Conservation (phyloP, 2,888 invertebrate genomes). For the Ptychoptera contaminata region DNA sequence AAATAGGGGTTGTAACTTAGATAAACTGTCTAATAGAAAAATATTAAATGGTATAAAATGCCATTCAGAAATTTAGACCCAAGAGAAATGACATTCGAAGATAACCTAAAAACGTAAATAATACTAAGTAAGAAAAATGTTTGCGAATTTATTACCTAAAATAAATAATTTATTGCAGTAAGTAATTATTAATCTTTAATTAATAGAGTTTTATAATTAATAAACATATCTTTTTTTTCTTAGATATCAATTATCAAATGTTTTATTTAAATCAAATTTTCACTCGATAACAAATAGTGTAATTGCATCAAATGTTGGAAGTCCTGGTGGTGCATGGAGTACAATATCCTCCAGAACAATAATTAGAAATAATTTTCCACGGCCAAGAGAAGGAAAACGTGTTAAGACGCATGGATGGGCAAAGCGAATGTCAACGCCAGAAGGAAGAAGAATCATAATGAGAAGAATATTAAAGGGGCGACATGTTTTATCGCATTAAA, state of each 20-base stretch:
- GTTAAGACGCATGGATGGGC: constrained; percentile 49
- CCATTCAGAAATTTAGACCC: no score
- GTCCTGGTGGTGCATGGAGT: constrained; percentile 17
- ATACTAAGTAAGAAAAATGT: no score
- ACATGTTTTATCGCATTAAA: constrained; percentile 47
- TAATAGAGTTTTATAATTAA: no score
- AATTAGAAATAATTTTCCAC: constrained; percentile 51
- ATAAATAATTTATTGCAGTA: not conserved
- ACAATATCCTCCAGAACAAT: constrained; percentile 25
- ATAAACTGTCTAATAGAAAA: no score
- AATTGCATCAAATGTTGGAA: not conserved
- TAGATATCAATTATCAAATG: no score
- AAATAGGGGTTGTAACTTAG: no score
- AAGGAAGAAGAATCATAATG: constrained; percentile 50
- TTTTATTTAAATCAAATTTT: not conserved
- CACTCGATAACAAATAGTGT: not conserved
- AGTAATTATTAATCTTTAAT: not conserved
- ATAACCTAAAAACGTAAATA: no score
- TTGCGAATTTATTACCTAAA: not conserved
- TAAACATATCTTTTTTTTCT: no score
- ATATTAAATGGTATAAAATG: no score
- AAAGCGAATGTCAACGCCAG: constrained; percentile 44
- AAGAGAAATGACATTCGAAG: no score
- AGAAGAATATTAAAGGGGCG: constrained; percentile 53
- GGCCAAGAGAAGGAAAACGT: constrained; percentile 49